A percentile compares a stretch with the other conserved stretches of the same genome.
Evolutionary conservation across 1,140 invertebrate species (phyloP).

Genomic region (Mizuhopecten yessoensis): DNA sequence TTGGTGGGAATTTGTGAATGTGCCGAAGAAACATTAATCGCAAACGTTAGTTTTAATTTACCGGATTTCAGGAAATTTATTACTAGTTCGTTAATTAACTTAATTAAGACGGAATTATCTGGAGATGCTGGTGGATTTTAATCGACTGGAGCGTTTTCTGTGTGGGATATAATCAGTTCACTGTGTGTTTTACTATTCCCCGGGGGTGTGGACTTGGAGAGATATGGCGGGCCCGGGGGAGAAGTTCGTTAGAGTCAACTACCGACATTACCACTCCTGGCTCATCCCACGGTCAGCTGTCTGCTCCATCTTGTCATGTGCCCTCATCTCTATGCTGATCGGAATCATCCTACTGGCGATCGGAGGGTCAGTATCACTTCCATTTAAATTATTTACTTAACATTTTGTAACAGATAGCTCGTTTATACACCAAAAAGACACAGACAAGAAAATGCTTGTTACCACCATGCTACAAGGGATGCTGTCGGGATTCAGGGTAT

Average conservation of each 20-base stretch:
- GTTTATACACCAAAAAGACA: too few relatives aligned
- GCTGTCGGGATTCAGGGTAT: too few relatives aligned
- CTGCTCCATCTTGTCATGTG: not conserved
- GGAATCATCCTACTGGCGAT: not conserved
- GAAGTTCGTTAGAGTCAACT: not conserved
- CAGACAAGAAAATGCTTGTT: too few relatives aligned
- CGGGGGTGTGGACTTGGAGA: not conserved
- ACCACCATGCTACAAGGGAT: too few relatives aligned
- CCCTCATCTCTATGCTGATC: not conserved
- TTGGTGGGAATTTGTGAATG: not conserved
- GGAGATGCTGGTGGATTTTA: not conserved
- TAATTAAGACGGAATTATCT: not conserved
- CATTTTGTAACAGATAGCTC: too few relatives aligned
- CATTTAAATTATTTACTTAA: too few relatives aligned
- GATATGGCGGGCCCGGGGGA: not conserved
- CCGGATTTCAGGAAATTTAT: too few relatives aligned
- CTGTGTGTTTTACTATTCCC: not conserved
- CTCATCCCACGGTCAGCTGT: constrained; percentile 4
- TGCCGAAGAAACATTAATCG: not conserved
- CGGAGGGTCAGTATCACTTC: not conserved
- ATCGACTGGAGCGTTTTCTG: not conserved
- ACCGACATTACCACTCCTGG: constrained; percentile 20
- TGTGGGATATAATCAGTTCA: not conserved
- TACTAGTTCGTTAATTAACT: not conserved
- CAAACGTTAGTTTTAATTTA: not conserved